These are phyloP conservation scores for Gavia stellata DNA, from an alignment of 2,113 vertebrate genomes.

Conservation along the genomic window DNA sequence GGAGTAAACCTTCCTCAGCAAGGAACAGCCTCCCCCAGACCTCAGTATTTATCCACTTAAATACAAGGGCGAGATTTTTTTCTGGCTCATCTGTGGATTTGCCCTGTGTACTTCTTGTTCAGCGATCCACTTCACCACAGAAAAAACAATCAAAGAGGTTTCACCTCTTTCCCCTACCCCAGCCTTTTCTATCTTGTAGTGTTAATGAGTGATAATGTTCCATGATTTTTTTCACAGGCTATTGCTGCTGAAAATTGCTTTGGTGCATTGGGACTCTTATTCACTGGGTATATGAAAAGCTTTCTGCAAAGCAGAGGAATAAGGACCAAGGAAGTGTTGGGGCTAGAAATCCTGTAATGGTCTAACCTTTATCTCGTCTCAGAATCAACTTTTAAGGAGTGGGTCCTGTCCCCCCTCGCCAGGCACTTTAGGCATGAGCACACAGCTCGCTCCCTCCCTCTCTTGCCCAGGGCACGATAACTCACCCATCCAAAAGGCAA, in stretches of 20 bases:
- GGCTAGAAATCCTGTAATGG: background rate
- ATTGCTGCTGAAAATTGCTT: constrained; percentile 27
- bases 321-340: background rate
- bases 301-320: background rate
- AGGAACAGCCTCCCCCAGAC: background rate
- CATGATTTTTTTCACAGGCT: background rate
- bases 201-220: constrained; percentile 1
- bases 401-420: background rate
- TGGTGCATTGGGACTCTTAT: background rate
- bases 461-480: background rate
- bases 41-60: background rate
- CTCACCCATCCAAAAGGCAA: background rate
- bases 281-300: background rate
- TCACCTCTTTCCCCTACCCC: background rate
- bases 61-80: background rate
- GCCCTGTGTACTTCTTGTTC: background rate
- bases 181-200: background rate
- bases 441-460: background rate
- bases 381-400: background rate
- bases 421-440: rapidly evolving
- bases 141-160: background rate
- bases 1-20: background rate
- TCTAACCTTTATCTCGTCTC: background rate
- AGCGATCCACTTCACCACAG: background rate
- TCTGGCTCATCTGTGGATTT: background rate